These are phyloP conservation scores for Arbacia lixula DNA, from an alignment of 53 echinoderm and acorn worm genomes.

Conservation along the genomic window DNA sequence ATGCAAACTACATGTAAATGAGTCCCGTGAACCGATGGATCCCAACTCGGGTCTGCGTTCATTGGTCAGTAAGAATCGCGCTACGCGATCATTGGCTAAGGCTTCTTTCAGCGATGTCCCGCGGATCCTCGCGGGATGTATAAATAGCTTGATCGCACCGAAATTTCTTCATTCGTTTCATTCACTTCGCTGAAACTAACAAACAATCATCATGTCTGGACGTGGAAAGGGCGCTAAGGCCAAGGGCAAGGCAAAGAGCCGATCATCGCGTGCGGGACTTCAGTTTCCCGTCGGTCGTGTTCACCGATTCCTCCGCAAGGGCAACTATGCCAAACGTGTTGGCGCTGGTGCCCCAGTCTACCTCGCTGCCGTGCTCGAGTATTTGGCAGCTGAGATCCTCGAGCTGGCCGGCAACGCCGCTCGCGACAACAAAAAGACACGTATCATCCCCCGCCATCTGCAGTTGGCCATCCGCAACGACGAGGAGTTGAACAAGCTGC, in stretches of 20 bases:
- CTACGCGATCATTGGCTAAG: background rate
- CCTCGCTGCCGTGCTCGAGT: slow-evolving; percentile 53
- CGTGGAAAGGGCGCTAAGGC: slow-evolving; percentile 60
- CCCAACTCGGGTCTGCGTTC: background rate
- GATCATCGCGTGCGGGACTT: slow-evolving; percentile 50
- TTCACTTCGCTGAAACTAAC: background rate
- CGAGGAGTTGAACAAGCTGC: slow-evolving; percentile 89
- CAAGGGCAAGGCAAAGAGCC: slow-evolving; percentile 54
- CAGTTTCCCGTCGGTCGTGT: slow-evolving; percentile 62
- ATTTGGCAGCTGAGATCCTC: slow-evolving; percentile 73
- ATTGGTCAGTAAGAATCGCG: background rate
- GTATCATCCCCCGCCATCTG: slow-evolving; percentile 87
- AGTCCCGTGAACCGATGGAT: background rate
- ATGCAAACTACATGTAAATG: slow-evolving; percentile 14
- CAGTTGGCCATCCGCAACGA: slow-evolving; percentile 93
- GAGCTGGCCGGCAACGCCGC: slow-evolving; percentile 95
- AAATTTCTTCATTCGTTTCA: background rate
- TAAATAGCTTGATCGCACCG: background rate
- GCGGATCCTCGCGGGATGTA: slow-evolving; percentile 6
- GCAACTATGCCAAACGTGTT: slow-evolving; percentile 57
- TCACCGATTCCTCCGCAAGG: slow-evolving; percentile 56
- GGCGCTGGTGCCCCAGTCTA: slow-evolving; percentile 58
- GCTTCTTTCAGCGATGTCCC: background rate
- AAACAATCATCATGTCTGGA: slow-evolving; percentile 55
- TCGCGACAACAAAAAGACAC: slow-evolving; percentile 89